phyloP scores from a whole-genome alignment of 2,113 vertebrate genomes.

The Narcine bancroftii region DNA sequence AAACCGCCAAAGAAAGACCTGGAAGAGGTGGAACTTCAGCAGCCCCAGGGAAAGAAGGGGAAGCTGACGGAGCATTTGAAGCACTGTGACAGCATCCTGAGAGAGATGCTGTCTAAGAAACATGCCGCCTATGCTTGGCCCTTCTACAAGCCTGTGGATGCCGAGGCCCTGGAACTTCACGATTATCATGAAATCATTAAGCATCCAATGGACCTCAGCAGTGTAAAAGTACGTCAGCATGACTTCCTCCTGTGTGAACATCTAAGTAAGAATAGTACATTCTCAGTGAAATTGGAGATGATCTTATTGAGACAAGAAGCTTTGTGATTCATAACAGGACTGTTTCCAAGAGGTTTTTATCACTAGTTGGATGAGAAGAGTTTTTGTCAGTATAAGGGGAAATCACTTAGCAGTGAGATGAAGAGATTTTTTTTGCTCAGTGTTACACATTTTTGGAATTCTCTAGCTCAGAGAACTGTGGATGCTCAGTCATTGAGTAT shows the following conservation, averaged over 20 bases:
- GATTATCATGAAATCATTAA: conserved; percentile 97
- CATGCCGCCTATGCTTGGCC: conserved; percentile 86
- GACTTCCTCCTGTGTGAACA: background rate
- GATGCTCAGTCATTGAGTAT: too few species aligned
- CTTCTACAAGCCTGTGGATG: conserved; percentile 92
- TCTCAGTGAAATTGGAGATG: too few species aligned
- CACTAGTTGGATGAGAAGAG: too few species aligned
- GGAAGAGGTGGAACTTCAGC: conserved; percentile 61
- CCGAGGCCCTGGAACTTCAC: conserved; percentile 77
- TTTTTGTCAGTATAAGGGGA: too few species aligned
- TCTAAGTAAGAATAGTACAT: too few species aligned
- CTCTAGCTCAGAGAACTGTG: too few species aligned
- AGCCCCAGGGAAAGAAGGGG: conserved; percentile 58
- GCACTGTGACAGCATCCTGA: conserved; percentile 80
- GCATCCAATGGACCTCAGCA: conserved; percentile 94
- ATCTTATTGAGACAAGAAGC: too few species aligned
- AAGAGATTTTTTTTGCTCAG: too few species aligned
- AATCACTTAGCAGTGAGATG: too few species aligned
- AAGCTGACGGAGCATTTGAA: conserved; percentile 71
- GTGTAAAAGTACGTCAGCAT: conserved; percentile 70
- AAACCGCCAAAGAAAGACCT: conserved; percentile 73
- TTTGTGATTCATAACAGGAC: too few species aligned
- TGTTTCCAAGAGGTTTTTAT: too few species aligned
- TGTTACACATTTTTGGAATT: too few species aligned
- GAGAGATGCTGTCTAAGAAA: conserved; percentile 90